These are phyloP conservation scores for Rapana venosa DNA, from an alignment of 2,888 invertebrate genomes.

Conservation along the genomic window DNA sequence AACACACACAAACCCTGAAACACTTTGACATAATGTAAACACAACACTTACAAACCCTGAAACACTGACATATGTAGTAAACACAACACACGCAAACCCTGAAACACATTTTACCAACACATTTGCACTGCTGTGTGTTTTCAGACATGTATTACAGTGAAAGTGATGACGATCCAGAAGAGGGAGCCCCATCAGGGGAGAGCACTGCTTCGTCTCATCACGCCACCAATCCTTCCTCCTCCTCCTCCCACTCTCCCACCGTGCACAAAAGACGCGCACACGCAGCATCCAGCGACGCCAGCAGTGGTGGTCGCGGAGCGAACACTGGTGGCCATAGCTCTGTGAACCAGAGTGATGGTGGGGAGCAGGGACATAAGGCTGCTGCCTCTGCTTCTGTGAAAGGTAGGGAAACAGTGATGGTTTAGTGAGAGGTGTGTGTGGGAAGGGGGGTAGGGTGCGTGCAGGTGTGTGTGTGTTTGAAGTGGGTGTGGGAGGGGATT, in stretches of 20 bases:
- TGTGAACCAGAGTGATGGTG: too few relatives aligned
- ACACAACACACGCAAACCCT: too few relatives aligned
- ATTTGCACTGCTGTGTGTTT: background rate
- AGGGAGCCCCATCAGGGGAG: constrained; percentile 39
- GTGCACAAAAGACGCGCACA: background rate
- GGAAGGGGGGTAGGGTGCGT: background rate
- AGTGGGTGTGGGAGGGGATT: background rate
- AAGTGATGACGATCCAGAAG: constrained; percentile 66
- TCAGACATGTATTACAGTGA: constrained; percentile 61
- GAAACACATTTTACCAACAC: background rate
- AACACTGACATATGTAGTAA: too few relatives aligned
- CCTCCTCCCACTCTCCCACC: constrained; percentile 33
- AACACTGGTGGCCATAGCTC: background rate
- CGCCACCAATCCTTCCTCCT: background rate
- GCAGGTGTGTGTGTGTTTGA: background rate
- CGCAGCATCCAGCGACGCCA: background rate
- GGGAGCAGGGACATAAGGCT: background rate
- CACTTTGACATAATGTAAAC: too few relatives aligned
- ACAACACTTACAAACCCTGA: too few relatives aligned
- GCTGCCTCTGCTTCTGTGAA: background rate
- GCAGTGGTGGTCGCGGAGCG: background rate
- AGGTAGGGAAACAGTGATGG: background rate
- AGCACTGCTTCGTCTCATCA: constrained; percentile 19
- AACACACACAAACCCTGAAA: too few relatives aligned
- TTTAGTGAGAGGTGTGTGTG: background rate